Evolutionary conservation across 2,797 vertebrate species (phyloP).

Genomic region (Paramormyrops hopkinsi): DNA sequence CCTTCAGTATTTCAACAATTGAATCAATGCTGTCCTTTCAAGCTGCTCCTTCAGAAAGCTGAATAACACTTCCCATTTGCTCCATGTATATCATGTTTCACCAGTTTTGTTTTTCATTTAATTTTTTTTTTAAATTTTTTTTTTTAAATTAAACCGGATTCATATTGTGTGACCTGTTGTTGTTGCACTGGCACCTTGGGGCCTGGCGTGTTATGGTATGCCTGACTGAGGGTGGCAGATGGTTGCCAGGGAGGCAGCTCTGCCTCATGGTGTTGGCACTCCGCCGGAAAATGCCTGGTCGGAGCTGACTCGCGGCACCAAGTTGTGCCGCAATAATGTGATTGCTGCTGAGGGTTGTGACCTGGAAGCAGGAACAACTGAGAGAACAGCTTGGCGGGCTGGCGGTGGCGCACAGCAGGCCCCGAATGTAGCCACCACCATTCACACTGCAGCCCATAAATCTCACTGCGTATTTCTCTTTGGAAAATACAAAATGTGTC

Average conservation of each 20-base stretch:
- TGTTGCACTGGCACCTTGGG: constrained; percentile 25
- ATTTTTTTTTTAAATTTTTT: constrained; percentile 31
- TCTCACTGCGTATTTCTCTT: constrained; percentile 51
- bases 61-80: not conserved
- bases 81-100: constrained; percentile 1
- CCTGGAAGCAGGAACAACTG: constrained; percentile 65
- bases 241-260: constrained; percentile 63
- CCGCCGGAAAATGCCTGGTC: constrained; percentile 57
- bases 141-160: constrained; percentile 27
- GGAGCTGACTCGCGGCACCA: constrained; percentile 57
- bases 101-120: constrained; percentile 10
- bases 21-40: not conserved
- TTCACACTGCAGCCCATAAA: constrained; percentile 61
- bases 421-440: constrained; percentile 40
- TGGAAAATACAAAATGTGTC: not conserved
- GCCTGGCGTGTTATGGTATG: constrained; percentile 58
- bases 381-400: constrained; percentile 70
- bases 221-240: constrained; percentile 63
- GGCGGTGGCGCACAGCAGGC: constrained; percentile 45
- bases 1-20: not conserved
- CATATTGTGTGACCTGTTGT: constrained; percentile 10
- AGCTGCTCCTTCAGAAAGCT: not conserved
- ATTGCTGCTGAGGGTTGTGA: constrained; percentile 69
- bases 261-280: constrained; percentile 22
- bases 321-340: constrained; percentile 72